These are phyloP conservation scores for Oppia nitens DNA, from an alignment of 1,140 invertebrate species.

Conservation along the genomic window DNA sequence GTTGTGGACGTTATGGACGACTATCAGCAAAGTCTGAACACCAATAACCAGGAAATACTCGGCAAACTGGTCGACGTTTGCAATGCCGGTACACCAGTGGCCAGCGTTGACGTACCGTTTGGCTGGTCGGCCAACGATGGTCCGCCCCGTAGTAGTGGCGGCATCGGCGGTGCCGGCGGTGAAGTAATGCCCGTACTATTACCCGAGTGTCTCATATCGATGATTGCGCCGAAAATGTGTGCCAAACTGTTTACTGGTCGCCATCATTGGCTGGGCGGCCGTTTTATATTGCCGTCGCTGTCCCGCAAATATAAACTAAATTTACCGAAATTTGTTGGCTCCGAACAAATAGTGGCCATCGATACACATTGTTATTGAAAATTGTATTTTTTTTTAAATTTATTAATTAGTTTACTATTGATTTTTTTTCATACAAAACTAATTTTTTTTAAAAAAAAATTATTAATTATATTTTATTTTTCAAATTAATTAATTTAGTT, in stretches of 20 bases:
- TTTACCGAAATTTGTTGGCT: constrained; percentile 66
- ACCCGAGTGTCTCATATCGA: constrained; percentile 74
- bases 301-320: constrained; percentile 59
- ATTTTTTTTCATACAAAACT: too few species aligned
- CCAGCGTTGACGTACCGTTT: constrained; percentile 88
- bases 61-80: constrained; percentile 34
- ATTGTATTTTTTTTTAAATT: too few species aligned
- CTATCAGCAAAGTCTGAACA: constrained; percentile 77
- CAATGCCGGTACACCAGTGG: not conserved
- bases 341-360: constrained; percentile 38
- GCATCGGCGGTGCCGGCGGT: constrained; percentile 53
- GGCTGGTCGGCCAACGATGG: constrained; percentile 85
- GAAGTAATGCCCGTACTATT: constrained; percentile 37
- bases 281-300: constrained; percentile 71
- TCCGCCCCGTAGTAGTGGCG: constrained; percentile 36
- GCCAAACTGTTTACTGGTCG: constrained; percentile 62
- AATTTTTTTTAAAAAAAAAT: too few species aligned
- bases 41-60: constrained; percentile 49
- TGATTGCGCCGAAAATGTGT: constrained; percentile 89
- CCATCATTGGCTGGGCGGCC: constrained; percentile 74
- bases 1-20: not conserved
- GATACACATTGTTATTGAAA: too few species aligned
- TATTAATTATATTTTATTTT: too few species aligned
- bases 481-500: too few species aligned
- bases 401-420: too few species aligned